Evolutionary conservation across 2,797 vertebrate genomes (phyloP).

Genomic region (Trematomus bernacchii): DNA sequence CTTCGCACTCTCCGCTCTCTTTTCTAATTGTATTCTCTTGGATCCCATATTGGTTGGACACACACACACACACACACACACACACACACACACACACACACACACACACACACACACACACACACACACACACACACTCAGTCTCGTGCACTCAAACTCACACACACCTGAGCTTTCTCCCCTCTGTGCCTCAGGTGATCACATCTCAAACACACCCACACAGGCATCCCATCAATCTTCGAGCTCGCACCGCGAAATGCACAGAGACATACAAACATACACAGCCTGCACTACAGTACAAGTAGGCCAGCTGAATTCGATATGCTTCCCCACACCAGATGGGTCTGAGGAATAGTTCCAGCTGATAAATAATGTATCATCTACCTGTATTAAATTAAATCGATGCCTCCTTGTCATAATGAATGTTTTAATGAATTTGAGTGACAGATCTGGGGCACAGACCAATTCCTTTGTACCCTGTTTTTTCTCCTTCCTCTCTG

Average conservation of each 20-base stretch:
- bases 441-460: conserved; percentile 66
- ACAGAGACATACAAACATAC: conserved; percentile 55
- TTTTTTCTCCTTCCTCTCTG: not conserved
- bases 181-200: conserved; percentile 64
- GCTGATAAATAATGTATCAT: conserved; percentile 76
- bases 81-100: not conserved
- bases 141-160: conserved; percentile 1
- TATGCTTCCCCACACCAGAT: conserved; percentile 68
- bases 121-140: conserved; percentile 28
- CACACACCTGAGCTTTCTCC: conserved; percentile 44
- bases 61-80: not conserved
- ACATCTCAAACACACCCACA: conserved; percentile 65
- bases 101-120: conserved; percentile 1
- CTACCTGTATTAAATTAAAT: conserved; percentile 75
- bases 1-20: conserved; percentile 41
- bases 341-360: conserved; percentile 67
- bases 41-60: conserved; percentile 22
- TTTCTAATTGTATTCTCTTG: conserved; percentile 48
- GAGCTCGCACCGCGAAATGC: conserved; percentile 30
- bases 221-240: conserved; percentile 54
- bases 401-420: conserved; percentile 71
- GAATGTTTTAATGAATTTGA: conserved; percentile 72
- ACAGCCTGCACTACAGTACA: conserved; percentile 27
- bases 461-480: conserved; percentile 37
- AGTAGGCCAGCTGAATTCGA: conserved; percentile 68